Evolutionary conservation across 37 sponge, comb jelly and placozoan genomes (phyloP).

Genomic region (Chondrilla cf. caribensis): DNA sequence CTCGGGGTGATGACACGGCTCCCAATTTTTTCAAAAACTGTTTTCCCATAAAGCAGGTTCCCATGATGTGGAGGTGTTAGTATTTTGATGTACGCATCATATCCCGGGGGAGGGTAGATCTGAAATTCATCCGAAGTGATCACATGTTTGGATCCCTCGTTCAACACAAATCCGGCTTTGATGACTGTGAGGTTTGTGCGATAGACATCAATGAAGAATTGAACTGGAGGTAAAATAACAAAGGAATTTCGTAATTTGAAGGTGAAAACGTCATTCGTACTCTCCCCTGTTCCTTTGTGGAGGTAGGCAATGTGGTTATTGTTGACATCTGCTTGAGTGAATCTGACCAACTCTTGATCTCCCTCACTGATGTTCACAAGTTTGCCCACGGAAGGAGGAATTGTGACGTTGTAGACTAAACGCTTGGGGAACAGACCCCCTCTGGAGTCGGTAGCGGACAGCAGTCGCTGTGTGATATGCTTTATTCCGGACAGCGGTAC

Average conservation of each 20-base stretch:
- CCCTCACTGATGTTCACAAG: constrained; percentile 9
- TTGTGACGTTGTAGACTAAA: constrained; percentile 21
- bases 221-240: background rate
- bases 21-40: background rate
- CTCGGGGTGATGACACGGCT: background rate
- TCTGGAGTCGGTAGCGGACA: constrained; percentile 19
- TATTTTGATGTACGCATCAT: background rate
- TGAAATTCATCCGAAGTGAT: constrained; percentile 30
- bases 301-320: constrained; percentile 23
- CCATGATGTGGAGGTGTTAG: constrained; percentile 9
- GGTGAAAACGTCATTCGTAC: constrained; percentile 29
- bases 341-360: background rate
- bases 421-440: constrained; percentile 6
- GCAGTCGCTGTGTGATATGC: background rate
- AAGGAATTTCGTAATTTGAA: constrained; percentile 34
- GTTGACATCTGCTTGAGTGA: constrained; percentile 46
- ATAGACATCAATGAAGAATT: constrained; percentile 7
- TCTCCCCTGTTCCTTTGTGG: background rate
- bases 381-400: constrained; percentile 24
- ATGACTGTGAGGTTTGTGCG: constrained; percentile 27
- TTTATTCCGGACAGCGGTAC: background rate
- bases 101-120: constrained; percentile 38
- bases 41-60: background rate
- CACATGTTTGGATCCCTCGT: constrained; percentile 20
- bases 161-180: constrained; percentile 21